Percentiles rank a stretch among this genome's conserved stretches.
These are phyloP conservation scores for Symphodus melops DNA, from an alignment of 2,113 vertebrate species.

Conservation along the genomic window DNA sequence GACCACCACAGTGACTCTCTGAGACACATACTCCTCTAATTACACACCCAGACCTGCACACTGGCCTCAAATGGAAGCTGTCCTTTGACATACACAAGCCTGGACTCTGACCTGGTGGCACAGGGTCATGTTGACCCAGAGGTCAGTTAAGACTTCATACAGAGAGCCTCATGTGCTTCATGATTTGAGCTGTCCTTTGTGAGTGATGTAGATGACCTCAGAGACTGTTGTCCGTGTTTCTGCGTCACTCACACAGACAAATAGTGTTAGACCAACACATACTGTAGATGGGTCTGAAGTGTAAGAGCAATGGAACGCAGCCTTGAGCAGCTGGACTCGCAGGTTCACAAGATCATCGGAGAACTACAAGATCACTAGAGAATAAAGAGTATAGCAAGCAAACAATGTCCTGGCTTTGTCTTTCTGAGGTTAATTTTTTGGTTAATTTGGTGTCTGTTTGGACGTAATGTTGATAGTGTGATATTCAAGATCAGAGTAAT, in stretches of 20 bases:
- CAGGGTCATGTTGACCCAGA: conserved; percentile 34
- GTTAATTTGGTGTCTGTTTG: too few relatives aligned
- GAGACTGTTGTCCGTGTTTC: background rate
- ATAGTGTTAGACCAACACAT: too few relatives aligned
- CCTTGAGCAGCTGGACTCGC: too few relatives aligned
- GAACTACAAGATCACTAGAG: too few relatives aligned
- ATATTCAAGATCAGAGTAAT: too few relatives aligned
- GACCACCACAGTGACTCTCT: conserved; percentile 35
- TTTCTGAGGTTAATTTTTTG: too few relatives aligned
- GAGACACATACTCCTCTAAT: conserved; percentile 33
- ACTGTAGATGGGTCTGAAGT: too few relatives aligned
- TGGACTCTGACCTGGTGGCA: conserved; percentile 36
- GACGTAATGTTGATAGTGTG: too few relatives aligned
- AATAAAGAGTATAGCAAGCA: too few relatives aligned
- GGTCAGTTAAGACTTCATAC: conserved; percentile 16
- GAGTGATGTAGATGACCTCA: background rate
- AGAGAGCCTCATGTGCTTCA: conserved; percentile 33
- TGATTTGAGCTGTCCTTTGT: conserved; percentile 11
- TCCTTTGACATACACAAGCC: conserved; percentile 1
- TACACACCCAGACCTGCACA: conserved; percentile 38
- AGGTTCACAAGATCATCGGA: too few relatives aligned
- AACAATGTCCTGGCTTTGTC: too few relatives aligned
- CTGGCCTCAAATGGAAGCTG: conserved; percentile 1
- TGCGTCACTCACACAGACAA: background rate
- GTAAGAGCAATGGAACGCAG: too few relatives aligned